Base-by-base conservation (phyloP, 1,140 invertebrate genomes). In the Dysdera silvatica region DNA sequence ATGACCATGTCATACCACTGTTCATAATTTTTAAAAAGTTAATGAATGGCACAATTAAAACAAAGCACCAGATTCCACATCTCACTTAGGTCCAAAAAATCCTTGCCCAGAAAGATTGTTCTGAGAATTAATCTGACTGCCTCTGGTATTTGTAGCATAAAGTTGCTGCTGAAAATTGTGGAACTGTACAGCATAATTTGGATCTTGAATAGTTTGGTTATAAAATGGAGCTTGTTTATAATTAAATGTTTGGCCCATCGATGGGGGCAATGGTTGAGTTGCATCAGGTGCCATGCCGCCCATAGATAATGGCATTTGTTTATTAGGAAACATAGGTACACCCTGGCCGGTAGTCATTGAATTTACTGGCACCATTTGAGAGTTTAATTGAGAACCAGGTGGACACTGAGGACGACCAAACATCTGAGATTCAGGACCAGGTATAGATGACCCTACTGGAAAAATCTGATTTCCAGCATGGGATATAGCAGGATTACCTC, bases 151-250 rank as follows among this genome's bases (percentile, higher is more conserved):
- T 10, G 90, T 95, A 26, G 91, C 90, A 78, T 95, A 94, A 57
- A 94, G 78, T 75, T 93, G 90, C 74, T 94, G 91, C 73, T 95
- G 91, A 80, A 95, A 94, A 77, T 93, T 91, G 75, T 93, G 90
- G 79, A 91, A 94, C 80, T 93, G 90, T 74, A 91, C 89, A 70
- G 89, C 90, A 79, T 94, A 94, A 74, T 89, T 91, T 14, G 91
- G 87, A 80, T 94, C 90, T 47, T 85, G 83, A 55, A 89, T 89
- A 16, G 84, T 87, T 3, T 88, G 88, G 14, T 88, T 86, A 45
- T 89, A 85, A 72, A 90, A 91, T 4, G 86, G 80, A 40, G 86
- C 85, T 67, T 84, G 86, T 73, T 89, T 89, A 75, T 88, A 88
- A 53, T 65, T 70, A 67, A 82, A 83, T 35, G 78, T 77, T 40